A percentile compares a stretch with the other conserved stretches of the same genome.
These are phyloP conservation scores for Pogonocichla stellata DNA, from an alignment of 2,113 vertebrate species.

Conservation along the genomic window DNA sequence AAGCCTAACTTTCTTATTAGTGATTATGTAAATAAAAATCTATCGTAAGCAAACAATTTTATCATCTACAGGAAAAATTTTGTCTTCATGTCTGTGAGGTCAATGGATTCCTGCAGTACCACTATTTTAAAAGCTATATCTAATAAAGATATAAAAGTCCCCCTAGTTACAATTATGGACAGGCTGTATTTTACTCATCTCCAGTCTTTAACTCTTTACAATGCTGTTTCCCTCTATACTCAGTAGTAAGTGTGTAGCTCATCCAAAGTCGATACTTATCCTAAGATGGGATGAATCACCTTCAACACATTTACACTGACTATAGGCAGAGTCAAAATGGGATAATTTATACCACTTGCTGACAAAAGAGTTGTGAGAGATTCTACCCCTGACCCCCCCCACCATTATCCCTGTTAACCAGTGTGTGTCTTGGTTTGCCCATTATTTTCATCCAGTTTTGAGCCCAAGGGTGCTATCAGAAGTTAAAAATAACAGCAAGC, in stretches of 20 bases:
- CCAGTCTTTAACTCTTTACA: background rate
- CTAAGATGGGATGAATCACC: background rate
- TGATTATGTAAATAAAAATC: background rate
- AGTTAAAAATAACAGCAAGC: background rate
- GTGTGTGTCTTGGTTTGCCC: background rate
- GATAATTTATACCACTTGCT: background rate
- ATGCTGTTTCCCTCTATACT: background rate
- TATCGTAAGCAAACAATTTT: background rate
- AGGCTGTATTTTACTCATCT: background rate
- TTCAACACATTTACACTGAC: background rate
- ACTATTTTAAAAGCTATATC: background rate
- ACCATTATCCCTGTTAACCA: background rate
- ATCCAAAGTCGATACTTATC: background rate
- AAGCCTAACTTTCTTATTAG: background rate
- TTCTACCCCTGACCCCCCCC: accelerated
- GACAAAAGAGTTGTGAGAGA: background rate
- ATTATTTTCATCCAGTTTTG: background rate
- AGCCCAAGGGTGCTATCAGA: background rate
- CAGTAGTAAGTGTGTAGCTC: background rate
- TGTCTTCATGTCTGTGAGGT: background rate
- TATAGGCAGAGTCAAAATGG: background rate
- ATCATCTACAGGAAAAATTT: background rate
- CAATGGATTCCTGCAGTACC: background rate
- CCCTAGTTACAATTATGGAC: background rate
- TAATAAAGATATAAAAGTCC: background rate